A percentile compares a stretch with the other conserved stretches of the same genome.
Evolutionary conservation across 1,140 invertebrate species (phyloP).

Genomic region (Cylas formicarius): DNA sequence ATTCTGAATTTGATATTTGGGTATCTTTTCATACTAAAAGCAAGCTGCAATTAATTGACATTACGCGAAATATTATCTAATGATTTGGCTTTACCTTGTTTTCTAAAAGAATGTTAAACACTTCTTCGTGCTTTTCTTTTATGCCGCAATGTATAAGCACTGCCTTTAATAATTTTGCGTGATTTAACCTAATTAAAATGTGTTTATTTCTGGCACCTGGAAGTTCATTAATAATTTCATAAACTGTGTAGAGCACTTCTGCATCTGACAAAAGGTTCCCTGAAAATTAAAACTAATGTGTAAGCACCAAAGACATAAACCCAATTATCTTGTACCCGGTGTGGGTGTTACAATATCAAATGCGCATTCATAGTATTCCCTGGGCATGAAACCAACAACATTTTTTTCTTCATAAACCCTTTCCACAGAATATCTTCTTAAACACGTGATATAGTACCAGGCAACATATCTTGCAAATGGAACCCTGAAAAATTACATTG

Average conservation of each 20-base stretch:
- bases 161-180: conserved; percentile 69
- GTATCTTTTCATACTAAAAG: conserved; percentile 52
- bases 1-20: conserved; percentile 64
- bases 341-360: conserved; percentile 85
- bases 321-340: conserved; percentile 42
- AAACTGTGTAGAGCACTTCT: conserved; percentile 70
- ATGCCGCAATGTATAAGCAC: conserved; percentile 77
- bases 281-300: conserved; percentile 26
- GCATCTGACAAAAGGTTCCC: conserved; percentile 73
- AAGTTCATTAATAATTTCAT: conserved; percentile 70
- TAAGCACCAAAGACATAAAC: neutral
- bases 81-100: conserved; percentile 15
- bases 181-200: conserved; percentile 74
- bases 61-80: neutral
- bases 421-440: conserved; percentile 81
- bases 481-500: conserved; percentile 43
- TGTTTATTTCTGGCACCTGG: conserved; percentile 58
- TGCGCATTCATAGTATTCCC: conserved; percentile 82
- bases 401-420: conserved; percentile 80
- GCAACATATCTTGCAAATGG: conserved; percentile 79
- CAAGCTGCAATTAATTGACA: neutral
- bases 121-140: conserved; percentile 42
- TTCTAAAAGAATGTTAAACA: conserved; percentile 22
- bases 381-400: conserved; percentile 77
- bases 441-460: conserved; percentile 65